Conservation (phyloP, 1,140 invertebrate species). For the Heliconius nattereri region DNA sequence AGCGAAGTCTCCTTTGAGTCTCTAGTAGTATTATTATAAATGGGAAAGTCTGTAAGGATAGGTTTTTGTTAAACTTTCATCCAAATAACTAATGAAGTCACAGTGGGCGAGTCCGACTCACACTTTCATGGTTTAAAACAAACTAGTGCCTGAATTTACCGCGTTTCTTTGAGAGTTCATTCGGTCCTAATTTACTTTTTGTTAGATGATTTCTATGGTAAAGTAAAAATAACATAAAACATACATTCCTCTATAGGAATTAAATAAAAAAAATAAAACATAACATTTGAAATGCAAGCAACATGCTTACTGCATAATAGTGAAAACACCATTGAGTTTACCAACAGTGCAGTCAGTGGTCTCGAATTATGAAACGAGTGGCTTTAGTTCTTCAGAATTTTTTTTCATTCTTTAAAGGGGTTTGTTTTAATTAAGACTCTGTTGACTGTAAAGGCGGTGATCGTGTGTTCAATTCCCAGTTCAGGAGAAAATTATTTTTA, state of each 20-base stretch:
- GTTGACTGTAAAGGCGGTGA: too few relatives aligned
- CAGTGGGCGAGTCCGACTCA: too few relatives aligned
- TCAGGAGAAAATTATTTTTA: not conserved
- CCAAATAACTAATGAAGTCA: too few relatives aligned
- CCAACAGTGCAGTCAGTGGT: not conserved
- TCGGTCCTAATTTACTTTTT: not conserved
- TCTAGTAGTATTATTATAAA: too few relatives aligned
- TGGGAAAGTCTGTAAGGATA: too few relatives aligned
- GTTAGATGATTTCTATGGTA: constrained; percentile 6
- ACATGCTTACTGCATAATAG: not conserved
- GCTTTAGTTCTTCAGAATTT: not conserved
- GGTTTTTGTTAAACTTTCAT: too few relatives aligned
- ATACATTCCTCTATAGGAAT: not conserved
- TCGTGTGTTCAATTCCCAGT: too few relatives aligned
- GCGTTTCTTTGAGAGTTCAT: too few relatives aligned
- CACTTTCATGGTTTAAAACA: too few relatives aligned
- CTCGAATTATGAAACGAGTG: not conserved
- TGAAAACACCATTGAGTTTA: constrained; percentile 2
- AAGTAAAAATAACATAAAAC: not conserved
- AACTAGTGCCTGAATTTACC: too few relatives aligned
- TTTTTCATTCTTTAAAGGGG: not conserved
- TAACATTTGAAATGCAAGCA: not conserved
- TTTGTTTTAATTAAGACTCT: not conserved
- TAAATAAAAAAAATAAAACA: not conserved
- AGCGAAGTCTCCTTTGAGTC: too few relatives aligned